These are phyloP conservation scores for Centropyge bicolor DNA, from an alignment of 2,797 vertebrate genomes.

Conservation along the genomic window DNA sequence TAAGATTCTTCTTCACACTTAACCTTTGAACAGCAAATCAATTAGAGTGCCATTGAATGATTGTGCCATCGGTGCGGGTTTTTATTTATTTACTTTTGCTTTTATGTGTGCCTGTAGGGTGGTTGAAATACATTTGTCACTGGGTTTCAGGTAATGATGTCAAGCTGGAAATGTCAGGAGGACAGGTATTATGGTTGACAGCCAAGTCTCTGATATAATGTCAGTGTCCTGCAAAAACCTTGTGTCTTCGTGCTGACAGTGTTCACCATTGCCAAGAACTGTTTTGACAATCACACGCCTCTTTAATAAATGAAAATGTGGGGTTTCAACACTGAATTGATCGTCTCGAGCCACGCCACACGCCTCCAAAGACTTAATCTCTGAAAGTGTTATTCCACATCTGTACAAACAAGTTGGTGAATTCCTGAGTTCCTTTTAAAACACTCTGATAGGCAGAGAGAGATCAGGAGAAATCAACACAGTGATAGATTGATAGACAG, in stretches of 20 bases:
- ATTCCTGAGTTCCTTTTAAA: conserved; percentile 37
- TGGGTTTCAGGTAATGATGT: conserved; percentile 77
- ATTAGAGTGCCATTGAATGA: conserved; percentile 22
- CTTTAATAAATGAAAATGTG: not conserved
- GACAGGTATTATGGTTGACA: conserved; percentile 62
- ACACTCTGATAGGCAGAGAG: not conserved
- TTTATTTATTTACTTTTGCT: conserved; percentile 14
- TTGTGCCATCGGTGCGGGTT: not conserved
- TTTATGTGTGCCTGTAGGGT: conserved; percentile 27
- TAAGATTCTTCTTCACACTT: conserved; percentile 30
- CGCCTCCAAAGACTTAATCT: not conserved
- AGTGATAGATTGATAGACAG: conserved; percentile 18
- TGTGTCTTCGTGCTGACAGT: not conserved
- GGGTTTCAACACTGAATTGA: not conserved
- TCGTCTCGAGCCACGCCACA: not conserved
- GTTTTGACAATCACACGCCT: not conserved
- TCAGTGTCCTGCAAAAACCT: conserved; percentile 13
- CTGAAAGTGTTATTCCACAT: conserved; percentile 14
- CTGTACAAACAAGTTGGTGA: conserved; percentile 51
- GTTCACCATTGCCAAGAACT: not conserved
- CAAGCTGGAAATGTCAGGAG: conserved; percentile 75
- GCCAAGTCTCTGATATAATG: conserved; percentile 50
- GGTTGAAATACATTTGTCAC: conserved; percentile 51
- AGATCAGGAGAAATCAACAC: not conserved
- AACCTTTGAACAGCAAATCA: conserved; percentile 17